Evolutionary conservation across 2,113 vertebrate species (phyloP).

Genomic region (Chaetura pelagica): DNA sequence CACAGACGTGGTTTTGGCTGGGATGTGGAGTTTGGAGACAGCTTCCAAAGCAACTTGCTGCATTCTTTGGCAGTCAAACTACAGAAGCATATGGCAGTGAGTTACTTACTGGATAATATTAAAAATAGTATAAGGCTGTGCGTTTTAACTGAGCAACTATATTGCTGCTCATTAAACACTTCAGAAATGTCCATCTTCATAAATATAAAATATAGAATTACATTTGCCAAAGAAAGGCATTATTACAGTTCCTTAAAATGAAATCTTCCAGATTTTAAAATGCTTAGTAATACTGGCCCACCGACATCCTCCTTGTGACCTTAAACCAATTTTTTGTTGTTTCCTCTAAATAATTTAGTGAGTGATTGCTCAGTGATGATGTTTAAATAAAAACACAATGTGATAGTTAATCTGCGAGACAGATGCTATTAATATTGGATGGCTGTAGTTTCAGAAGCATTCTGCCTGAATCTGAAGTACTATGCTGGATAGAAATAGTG

Average conservation of each 20-base stretch:
- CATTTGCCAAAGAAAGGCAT: conserved; percentile 56
- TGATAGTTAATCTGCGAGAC: conserved; percentile 67
- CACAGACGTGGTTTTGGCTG: conserved; percentile 63
- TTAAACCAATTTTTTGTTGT: conserved; percentile 68
- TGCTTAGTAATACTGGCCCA: conserved; percentile 30
- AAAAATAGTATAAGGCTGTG: conserved; percentile 60
- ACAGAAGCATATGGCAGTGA: conserved; percentile 67
- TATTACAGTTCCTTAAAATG: conserved; percentile 58
- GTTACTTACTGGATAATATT: conserved; percentile 72
- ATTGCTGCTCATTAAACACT: conserved; percentile 74
- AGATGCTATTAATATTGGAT: conserved; percentile 66
- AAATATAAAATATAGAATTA: conserved; percentile 67
- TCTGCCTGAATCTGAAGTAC: conserved; percentile 28
- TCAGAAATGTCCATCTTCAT: conserved; percentile 71
- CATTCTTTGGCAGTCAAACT: conserved; percentile 60
- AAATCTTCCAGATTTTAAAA: conserved; percentile 72
- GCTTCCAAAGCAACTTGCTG: conserved; percentile 48
- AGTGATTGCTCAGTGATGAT: conserved; percentile 64
- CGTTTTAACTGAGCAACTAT: conserved; percentile 60
- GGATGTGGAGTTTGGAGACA: neutral
- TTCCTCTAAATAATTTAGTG: conserved; percentile 65
- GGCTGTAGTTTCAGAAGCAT: conserved; percentile 59
- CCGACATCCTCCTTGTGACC: conserved; percentile 60
- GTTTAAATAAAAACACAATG: conserved; percentile 72
- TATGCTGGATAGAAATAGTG: conserved; percentile 30